phyloP scores from a whole-genome alignment of 2,113 vertebrate species.

The Myodes glareolus region DNA sequence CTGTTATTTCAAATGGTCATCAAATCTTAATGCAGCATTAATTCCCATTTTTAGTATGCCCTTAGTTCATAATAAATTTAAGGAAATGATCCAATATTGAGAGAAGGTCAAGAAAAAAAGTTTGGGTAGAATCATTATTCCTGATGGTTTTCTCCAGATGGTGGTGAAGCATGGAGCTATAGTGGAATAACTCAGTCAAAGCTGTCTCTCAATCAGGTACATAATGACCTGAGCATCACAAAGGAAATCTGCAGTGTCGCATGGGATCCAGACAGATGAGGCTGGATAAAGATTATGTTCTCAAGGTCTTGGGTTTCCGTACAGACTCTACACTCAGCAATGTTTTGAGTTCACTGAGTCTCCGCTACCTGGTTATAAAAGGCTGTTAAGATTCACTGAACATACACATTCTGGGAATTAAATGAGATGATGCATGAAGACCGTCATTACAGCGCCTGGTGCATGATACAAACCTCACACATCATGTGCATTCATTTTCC shows the following conservation, averaged over 20 bases:
- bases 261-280: not conserved
- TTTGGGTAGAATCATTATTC: conserved; percentile 30
- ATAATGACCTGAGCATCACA: not conserved
- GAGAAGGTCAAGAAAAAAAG: not conserved
- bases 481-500: conserved; percentile 8
- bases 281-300: not conserved
- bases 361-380: conserved; percentile 46
- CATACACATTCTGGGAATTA: not conserved
- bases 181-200: not conserved
- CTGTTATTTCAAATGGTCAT: not conserved
- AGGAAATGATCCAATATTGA: conserved; percentile 16
- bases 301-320: not conserved
- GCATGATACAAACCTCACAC: conserved; percentile 23
- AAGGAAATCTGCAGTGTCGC: not conserved
- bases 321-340: not conserved
- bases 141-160: not conserved
- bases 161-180: not conserved
- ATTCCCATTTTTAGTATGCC: not conserved
- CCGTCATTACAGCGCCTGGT: conserved; percentile 10
- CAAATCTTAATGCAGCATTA: not conserved
- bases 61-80: conserved; percentile 33
- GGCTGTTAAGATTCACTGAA: conserved; percentile 36
- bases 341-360: conserved; percentile 4
- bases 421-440: not conserved
- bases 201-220: not conserved